A percentile compares a stretch with the other conserved stretches of the same genome.
Evolutionary conservation across 2,888 invertebrate species (phyloP).

Genomic region (Spatulosminthurus flaviceps): DNA sequence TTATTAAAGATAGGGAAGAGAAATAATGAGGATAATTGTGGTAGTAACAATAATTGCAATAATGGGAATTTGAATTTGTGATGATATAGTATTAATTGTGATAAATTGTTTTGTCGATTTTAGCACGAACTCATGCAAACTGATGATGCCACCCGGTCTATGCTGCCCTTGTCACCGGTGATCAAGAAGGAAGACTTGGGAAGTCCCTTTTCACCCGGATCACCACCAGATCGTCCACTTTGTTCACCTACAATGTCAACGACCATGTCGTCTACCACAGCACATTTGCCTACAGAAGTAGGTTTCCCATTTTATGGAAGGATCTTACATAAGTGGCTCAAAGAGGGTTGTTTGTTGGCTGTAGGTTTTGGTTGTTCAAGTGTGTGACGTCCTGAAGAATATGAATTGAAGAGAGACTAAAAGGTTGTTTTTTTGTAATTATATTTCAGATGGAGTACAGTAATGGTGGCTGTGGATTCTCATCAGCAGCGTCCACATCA

Average conservation of each 20-base stretch:
- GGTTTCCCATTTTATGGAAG: neutral
- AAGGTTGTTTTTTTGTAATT: neutral
- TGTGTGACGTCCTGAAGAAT: no score
- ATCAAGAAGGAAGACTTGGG: constrained; percentile 60
- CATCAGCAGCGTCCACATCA: constrained; percentile 56
- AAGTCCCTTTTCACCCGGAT: constrained; percentile 53
- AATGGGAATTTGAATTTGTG: neutral
- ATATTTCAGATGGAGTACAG: constrained; percentile 59
- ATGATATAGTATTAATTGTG: neutral
- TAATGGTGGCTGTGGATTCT: constrained; percentile 59
- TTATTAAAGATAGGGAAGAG: no score
- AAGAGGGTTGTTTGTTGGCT: constrained; percentile 5
- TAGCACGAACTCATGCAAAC: constrained; percentile 47
- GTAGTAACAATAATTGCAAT: no score
- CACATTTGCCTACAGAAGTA: constrained; percentile 50
- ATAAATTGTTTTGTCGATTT: neutral
- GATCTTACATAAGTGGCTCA: neutral
- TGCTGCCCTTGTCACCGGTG: constrained; percentile 59
- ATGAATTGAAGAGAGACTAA: no score
- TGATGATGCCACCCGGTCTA: constrained; percentile 50
- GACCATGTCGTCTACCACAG: constrained; percentile 58
- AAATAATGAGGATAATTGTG: no score
- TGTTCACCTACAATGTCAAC: constrained; percentile 61
- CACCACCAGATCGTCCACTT: constrained; percentile 53
- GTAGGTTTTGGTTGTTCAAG: neutral